Evolutionary conservation across 2,888 invertebrate genomes (phyloP).

Genomic region (Drosophila melanocephala): DNA sequence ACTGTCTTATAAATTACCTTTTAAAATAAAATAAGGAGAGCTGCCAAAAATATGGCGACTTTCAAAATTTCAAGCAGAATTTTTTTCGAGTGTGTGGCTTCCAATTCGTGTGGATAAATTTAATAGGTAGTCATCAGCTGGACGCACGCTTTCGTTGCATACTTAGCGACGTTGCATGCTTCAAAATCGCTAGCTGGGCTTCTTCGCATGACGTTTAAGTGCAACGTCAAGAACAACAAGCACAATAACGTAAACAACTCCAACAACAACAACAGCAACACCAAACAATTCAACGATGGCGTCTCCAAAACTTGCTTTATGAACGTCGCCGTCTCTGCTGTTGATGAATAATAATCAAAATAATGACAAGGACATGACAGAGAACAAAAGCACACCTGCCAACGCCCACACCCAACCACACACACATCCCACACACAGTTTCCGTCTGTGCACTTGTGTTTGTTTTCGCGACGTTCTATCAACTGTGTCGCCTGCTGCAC

Average conservation of each 20-base stretch:
- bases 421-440: conserved; percentile 3
- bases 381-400: conserved; percentile 80
- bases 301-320: conserved; percentile 73
- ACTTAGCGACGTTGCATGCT: conserved; percentile 63
- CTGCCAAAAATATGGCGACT: not conserved
- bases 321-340: conserved; percentile 52
- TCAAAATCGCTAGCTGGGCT: conserved; percentile 64
- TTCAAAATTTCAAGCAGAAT: not conserved
- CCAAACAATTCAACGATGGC: conserved; percentile 32
- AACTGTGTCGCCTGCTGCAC: conserved; percentile 29
- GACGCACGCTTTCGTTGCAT: conserved; percentile 47
- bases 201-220: conserved; percentile 65
- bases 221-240: conserved; percentile 42
- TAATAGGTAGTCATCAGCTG: conserved; percentile 69
- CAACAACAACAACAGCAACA: conserved; percentile 13
- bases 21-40: not conserved
- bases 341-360: conserved; percentile 82
- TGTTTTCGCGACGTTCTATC: conserved; percentile 76
- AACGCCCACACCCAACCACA: conserved; percentile 26
- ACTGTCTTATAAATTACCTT: not conserved
- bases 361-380: conserved; percentile 80
- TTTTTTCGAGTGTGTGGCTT: conserved; percentile 8
- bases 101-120: conserved; percentile 74
- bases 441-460: conserved; percentile 60
- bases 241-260: conserved; percentile 22